Evolutionary conservation across 2,113 vertebrate species (phyloP).

Genomic region (Propithecus coquereli): DNA sequence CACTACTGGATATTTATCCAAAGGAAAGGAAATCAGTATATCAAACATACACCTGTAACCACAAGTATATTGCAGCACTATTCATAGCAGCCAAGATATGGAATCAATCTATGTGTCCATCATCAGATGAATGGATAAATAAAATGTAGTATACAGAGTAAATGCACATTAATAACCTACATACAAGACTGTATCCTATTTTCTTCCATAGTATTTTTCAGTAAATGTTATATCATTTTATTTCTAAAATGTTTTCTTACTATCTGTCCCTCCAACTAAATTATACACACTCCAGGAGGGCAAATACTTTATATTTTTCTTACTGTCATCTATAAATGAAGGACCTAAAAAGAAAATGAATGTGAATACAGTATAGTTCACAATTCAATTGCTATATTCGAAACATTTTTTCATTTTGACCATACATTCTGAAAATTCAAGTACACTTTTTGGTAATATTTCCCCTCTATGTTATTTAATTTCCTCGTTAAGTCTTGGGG

Average conservation of each 20-base stretch:
- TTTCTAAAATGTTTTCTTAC: background rate
- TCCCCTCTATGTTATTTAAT: background rate
- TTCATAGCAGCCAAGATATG: background rate
- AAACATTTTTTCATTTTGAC: background rate
- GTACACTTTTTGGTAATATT: background rate
- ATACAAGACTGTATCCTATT: background rate
- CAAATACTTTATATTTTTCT: background rate
- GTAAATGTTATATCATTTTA: background rate
- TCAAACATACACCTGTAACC: background rate
- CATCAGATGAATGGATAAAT: background rate
- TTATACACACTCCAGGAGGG: background rate
- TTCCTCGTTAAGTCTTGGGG: background rate
- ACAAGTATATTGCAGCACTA: background rate
- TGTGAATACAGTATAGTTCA: background rate
- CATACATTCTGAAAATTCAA: background rate
- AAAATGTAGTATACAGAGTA: background rate
- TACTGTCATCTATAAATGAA: background rate
- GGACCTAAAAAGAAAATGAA: background rate
- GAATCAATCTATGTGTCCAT: background rate
- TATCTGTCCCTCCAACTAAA: background rate
- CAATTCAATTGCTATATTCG: background rate
- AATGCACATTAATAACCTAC: background rate
- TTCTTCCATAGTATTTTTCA: background rate
- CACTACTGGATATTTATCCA: too few relatives aligned
- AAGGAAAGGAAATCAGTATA: background rate